Evolutionary conservation across 2,797 vertebrate species (phyloP).

Genomic region (Philypnodon macrostomus): DNA sequence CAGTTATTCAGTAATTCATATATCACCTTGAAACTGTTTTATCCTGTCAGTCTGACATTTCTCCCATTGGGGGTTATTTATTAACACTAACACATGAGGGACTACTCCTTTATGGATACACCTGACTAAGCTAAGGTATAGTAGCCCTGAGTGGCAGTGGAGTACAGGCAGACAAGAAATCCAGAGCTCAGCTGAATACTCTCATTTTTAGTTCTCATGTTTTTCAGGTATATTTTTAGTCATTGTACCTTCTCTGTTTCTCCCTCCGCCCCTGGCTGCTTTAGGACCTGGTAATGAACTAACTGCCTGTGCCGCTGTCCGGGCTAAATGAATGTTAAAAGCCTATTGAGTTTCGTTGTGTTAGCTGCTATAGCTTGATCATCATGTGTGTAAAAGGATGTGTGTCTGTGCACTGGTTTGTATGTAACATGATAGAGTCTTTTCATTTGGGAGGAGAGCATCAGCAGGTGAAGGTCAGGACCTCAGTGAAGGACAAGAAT

Average conservation of each 20-base stretch:
- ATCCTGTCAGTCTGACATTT: too few species aligned
- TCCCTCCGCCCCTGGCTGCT: slow-evolving; percentile 19
- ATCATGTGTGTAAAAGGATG: slow-evolving; percentile 61
- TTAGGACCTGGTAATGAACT: slow-evolving; percentile 17
- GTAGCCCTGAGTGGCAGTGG: too few species aligned
- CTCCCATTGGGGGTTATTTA: too few species aligned
- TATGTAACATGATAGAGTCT: slow-evolving; percentile 65
- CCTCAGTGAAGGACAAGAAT: slow-evolving; percentile 57
- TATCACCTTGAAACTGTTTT: too few species aligned
- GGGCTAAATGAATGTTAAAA: slow-evolving; percentile 67
- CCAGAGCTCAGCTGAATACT: slow-evolving; percentile 23
- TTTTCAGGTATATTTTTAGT: slow-evolving; percentile 44
- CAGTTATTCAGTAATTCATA: too few species aligned
- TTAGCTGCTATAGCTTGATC: slow-evolving; percentile 47
- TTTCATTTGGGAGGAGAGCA: slow-evolving; percentile 66
- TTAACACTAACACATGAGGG: too few species aligned
- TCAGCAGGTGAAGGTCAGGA: slow-evolving; percentile 67
- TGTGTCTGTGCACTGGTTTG: slow-evolving; percentile 22
- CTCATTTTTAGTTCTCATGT: slow-evolving; percentile 13
- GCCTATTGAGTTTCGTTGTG: slow-evolving; percentile 65
- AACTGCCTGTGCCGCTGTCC: slow-evolving; percentile 36
- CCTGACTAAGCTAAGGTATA: too few species aligned
- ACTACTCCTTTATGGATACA: too few species aligned
- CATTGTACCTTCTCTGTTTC: slow-evolving; percentile 27
- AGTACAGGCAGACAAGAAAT: too few species aligned